These are phyloP conservation scores for Empis livida DNA, from an alignment of 2,888 invertebrate species.

Conservation along the genomic window DNA sequence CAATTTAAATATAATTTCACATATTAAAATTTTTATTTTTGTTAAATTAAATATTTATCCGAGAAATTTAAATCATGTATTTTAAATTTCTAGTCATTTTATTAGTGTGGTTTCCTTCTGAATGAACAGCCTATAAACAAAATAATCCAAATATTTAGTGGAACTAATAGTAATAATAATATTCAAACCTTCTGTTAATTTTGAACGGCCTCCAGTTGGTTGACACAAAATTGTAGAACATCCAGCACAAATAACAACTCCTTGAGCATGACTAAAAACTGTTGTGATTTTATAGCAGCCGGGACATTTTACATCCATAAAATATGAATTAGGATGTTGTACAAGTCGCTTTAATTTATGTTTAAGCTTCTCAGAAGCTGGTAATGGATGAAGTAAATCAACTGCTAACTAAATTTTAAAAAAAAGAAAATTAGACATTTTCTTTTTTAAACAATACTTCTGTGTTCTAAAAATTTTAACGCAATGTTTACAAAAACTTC, in stretches of 20 bases:
- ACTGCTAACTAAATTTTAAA: slow-evolving; percentile 62
- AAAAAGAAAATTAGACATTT: slow-evolving; percentile 1
- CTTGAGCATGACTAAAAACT: slow-evolving; percentile 98
- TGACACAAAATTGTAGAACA: slow-evolving; percentile 97
- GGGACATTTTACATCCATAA: slow-evolving; percentile 99
- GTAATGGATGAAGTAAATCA: slow-evolving; percentile 93
- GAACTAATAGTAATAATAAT: too few relatives aligned
- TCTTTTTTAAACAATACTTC: too few relatives aligned
- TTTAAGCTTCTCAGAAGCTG: slow-evolving; percentile 87
- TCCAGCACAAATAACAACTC: slow-evolving; percentile 95
- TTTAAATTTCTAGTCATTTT: too few relatives aligned
- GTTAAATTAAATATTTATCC: too few relatives aligned
- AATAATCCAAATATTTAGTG: slow-evolving; percentile 12
- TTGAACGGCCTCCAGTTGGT: slow-evolving; percentile 97
- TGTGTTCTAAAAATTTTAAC: neutral
- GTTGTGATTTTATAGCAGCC: slow-evolving; percentile 99
- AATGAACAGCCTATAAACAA: slow-evolving; percentile 80
- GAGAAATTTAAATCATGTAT: too few relatives aligned
- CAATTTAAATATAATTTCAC: too few relatives aligned
- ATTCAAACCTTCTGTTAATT: slow-evolving; percentile 96
- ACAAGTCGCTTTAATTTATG: slow-evolving; percentile 96
- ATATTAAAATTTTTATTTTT: too few relatives aligned
- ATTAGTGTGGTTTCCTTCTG: too few relatives aligned
- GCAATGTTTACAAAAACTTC: neutral
- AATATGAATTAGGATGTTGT: slow-evolving; percentile 98